phyloP scores from a whole-genome alignment of 1,140 invertebrate species.

The Danaus plexippus region DNA sequence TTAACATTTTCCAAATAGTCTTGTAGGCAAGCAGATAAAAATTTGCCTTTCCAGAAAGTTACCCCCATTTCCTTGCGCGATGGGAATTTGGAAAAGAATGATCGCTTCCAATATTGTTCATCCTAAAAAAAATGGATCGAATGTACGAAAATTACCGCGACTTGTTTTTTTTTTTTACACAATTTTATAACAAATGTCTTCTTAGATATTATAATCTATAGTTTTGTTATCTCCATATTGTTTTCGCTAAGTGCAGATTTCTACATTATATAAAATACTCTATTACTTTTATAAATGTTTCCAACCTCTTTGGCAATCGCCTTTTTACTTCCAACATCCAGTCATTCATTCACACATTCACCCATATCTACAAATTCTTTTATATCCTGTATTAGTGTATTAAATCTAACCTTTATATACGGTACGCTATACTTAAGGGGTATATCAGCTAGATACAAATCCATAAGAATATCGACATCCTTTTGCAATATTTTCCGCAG shows the following conservation, averaged over 20 bases:
- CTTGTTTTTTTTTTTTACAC: not conserved
- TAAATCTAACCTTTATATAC: conserved; percentile 44
- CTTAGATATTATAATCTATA: not conserved
- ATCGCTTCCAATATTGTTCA: conserved; percentile 64
- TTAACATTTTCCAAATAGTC: conserved; percentile 61
- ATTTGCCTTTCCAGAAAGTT: conserved; percentile 62
- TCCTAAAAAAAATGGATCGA: conserved; percentile 34
- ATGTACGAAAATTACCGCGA: no score
- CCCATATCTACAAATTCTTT: no score
- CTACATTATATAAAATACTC: no score
- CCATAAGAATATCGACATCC: conserved; percentile 60
- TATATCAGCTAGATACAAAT: conserved; percentile 58
- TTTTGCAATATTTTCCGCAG: conserved; percentile 50
- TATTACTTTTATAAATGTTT: no score
- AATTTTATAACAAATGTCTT: conserved; percentile 1
- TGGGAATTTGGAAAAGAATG: conserved; percentile 50
- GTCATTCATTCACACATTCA: no score
- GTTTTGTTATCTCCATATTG: not conserved
- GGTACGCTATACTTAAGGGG: conserved; percentile 54
- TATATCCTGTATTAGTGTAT: no score
- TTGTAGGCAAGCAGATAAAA: conserved; percentile 54
- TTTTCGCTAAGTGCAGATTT: no score
- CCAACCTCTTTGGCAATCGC: no score
- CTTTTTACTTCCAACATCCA: no score
- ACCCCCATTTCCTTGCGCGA: conserved; percentile 38